Evolutionary conservation across 2,888 invertebrate species (phyloP).

Genomic region (Eulithis testata): DNA sequence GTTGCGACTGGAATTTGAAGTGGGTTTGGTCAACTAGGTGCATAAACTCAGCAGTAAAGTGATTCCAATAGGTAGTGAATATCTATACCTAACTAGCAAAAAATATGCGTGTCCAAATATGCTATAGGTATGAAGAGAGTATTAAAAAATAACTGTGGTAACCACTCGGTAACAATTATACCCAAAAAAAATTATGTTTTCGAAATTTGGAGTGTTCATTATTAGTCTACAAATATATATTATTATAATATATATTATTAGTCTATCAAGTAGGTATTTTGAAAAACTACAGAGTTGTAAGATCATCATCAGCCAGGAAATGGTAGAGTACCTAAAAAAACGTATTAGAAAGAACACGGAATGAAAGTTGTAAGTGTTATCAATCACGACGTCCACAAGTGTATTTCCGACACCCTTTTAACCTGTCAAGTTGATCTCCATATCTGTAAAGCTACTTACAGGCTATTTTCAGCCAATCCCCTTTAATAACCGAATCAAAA

Average conservation of each 20-base stretch:
- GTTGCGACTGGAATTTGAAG: constrained; percentile 37
- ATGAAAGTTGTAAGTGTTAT: constrained; percentile 10
- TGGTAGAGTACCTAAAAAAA: neutral
- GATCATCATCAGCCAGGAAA: no score
- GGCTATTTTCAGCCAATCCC: constrained; percentile 44
- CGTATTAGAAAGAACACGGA: neutral
- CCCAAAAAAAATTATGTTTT: no score
- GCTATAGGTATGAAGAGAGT: no score
- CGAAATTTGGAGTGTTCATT: no score
- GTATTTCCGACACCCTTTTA: constrained; percentile 35
- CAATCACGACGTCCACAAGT: constrained; percentile 31
- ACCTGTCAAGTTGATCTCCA: constrained; percentile 39
- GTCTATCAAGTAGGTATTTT: no score
- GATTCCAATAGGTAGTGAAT: neutral
- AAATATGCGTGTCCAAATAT: no score
- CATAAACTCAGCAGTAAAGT: constrained; percentile 1
- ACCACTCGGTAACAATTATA: no score
- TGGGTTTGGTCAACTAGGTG: constrained; percentile 22
- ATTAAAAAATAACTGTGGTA: no score
- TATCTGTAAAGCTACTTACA: constrained; percentile 43
- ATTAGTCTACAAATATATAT: no score
- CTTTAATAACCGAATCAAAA: constrained; percentile 49
- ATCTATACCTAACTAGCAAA: no score
- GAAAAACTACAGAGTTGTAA: no score
- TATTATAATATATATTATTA: no score